Percentiles rank a stretch among this genome's conserved stretches.
Conservation (phyloP, 2,797 vertebrate genomes). For the Cynodonichthys magdalenae region DNA sequence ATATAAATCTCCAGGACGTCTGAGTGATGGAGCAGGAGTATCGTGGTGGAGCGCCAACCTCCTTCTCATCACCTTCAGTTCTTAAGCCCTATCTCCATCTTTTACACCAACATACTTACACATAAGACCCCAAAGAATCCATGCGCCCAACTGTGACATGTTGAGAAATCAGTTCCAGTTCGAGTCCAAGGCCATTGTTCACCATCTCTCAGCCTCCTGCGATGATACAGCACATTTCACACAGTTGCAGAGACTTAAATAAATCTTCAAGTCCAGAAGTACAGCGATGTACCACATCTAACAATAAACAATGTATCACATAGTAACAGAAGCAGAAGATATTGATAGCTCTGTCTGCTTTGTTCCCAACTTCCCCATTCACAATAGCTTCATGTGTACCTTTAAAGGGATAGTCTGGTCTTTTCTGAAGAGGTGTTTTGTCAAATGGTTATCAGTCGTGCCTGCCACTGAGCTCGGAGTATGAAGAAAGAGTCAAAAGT, state of each 20-base stretch:
- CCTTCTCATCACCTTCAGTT: slow-evolving; percentile 29
- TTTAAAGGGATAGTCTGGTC: slow-evolving; percentile 4
- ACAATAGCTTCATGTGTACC: slow-evolving; percentile 23
- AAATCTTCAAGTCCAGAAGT: slow-evolving; percentile 59
- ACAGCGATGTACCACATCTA: slow-evolving; percentile 58
- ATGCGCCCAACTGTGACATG: slow-evolving; percentile 36
- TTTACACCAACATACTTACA: slow-evolving; percentile 6
- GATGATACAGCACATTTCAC: slow-evolving; percentile 69
- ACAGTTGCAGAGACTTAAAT: slow-evolving; percentile 57
- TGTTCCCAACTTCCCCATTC: slow-evolving; percentile 30
- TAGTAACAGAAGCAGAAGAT: slow-evolving; percentile 69
- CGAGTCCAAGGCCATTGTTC: slow-evolving; percentile 72
- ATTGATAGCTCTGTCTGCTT: slow-evolving; percentile 65
- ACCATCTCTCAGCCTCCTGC: slow-evolving; percentile 56
- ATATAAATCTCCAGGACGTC: slow-evolving; percentile 58
- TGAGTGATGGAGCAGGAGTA: slow-evolving; percentile 45
- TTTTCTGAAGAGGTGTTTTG: too few relatives aligned
- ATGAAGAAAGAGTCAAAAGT: too few relatives aligned
- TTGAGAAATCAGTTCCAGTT: slow-evolving; percentile 74
- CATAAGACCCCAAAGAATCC: slow-evolving; percentile 18
- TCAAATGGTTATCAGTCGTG: too few relatives aligned
- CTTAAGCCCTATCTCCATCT: slow-evolving; percentile 10
- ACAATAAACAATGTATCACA: slow-evolving; percentile 76
- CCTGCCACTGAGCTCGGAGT: too few relatives aligned
- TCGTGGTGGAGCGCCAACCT: slow-evolving; percentile 28